Evolutionary conservation across 2,888 invertebrate genomes (phyloP), one percentile per base, ranked within the genome.

Genomic region (Meiosimyza decipiens): DNA sequence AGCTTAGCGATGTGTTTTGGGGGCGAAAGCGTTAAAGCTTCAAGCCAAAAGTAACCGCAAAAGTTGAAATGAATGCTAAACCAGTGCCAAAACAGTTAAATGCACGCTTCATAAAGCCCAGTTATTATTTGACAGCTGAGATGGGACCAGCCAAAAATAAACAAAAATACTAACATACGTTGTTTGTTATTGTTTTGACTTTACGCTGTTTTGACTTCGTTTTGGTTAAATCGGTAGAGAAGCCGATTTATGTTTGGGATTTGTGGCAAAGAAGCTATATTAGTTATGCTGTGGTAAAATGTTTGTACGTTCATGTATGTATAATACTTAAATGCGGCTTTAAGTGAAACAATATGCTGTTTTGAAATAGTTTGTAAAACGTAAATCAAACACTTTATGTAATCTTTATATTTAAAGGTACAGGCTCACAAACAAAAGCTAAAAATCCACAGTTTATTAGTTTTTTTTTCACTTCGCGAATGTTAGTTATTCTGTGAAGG

Each of bases 71-170:
- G 50, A 69, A 69, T 69, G 59, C 28, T 47, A 68, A 69, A 60
- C 51, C 50, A 64, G 22, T 64, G 51, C 22, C 40, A 18, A 49
- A 11, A 6, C 16, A 40, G 40, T 63, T 15, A 33, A 33, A 15
- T 22, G 16, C 49, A 47, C 22, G 63, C 63, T 64, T 28, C 64
- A 51, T 64, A 62, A 62, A 28, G 50, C 64, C 28, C 51, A 28
- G 50, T 64, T 64, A 64, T 50, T 64, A 51, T 51, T 51, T 64
- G 64, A 64, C 64, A 64, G 64, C 22, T 64, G 64, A 64, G 50
- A 64, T 28, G 64, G 64, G 63, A 16, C 63, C 12, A 16, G 49
- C 16, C 2, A 62, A 22, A 40, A 40, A 9, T 5, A 9, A 40
- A 40, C 40, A 40, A 9, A 40, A 6, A 33, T 47, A 50, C 18